A percentile compares a stretch with the other conserved stretches of the same genome.
phyloP scores from a whole-genome alignment of 2,888 invertebrate genomes.

The Drosophila recens region DNA sequence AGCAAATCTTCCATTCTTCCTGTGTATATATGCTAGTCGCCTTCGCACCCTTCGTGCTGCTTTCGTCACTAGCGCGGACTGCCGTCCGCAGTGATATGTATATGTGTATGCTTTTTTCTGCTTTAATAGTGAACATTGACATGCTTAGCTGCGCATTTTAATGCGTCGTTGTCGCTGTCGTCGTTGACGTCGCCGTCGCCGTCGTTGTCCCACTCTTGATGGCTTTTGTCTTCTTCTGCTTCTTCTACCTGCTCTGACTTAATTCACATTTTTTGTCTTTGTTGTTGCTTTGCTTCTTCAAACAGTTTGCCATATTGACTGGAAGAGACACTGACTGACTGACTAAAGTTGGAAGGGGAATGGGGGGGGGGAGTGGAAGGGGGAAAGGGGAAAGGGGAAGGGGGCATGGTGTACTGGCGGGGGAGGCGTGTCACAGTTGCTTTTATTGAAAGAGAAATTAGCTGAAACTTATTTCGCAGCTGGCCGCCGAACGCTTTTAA shows the following conservation, averaged over 20 bases:
- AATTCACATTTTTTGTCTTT: conserved; percentile 54
- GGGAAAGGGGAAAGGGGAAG: background rate
- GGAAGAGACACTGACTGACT: background rate
- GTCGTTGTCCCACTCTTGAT: conserved; percentile 24
- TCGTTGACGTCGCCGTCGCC: conserved; percentile 4
- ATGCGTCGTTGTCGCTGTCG: conserved; percentile 52
- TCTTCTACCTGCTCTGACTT: conserved; percentile 32
- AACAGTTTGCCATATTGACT: conserved; percentile 57
- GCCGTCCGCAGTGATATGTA: no score
- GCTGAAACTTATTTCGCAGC: conserved; percentile 72
- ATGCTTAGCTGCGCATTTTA: conserved; percentile 77
- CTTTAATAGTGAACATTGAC: conserved; percentile 76
- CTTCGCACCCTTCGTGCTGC: no score
- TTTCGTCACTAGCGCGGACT: no score
- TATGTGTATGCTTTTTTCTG: conserved; percentile 46
- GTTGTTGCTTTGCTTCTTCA: conserved; percentile 30
- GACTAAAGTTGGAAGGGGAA: conserved; percentile 6
- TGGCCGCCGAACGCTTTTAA: conserved; percentile 45
- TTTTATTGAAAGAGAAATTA: conserved; percentile 80
- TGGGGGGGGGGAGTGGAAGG: background rate
- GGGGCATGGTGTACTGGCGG: background rate
- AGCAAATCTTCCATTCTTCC: no score
- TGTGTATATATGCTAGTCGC: no score
- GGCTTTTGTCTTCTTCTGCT: conserved; percentile 28
- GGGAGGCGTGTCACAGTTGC: conserved; percentile 39